These are phyloP conservation scores for Tetramorium alpestre DNA, from an alignment of 1,140 invertebrate genomes.

Conservation along the genomic window DNA sequence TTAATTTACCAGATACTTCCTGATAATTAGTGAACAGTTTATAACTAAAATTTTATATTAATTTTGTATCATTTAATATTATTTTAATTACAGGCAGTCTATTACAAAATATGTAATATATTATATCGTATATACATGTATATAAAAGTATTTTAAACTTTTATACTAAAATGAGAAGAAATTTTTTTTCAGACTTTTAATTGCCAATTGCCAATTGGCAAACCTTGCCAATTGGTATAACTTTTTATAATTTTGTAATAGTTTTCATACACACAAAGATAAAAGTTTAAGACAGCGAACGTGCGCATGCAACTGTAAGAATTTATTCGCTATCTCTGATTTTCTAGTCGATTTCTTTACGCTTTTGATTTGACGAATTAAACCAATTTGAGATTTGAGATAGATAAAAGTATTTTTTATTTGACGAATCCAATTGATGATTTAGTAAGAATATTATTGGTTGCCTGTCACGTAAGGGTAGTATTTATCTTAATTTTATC, in stretches of 20 bases:
- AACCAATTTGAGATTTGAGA: neutral
- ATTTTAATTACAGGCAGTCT: neutral
- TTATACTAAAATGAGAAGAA: neutral
- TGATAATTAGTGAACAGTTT: constrained; percentile 23
- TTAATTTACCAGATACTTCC: constrained; percentile 27
- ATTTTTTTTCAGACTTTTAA: neutral
- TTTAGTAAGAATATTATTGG: neutral
- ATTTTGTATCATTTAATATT: neutral
- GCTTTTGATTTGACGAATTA: neutral
- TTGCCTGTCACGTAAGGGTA: neutral
- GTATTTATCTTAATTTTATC: constrained; percentile 27
- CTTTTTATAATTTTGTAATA: neutral
- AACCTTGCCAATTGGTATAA: neutral
- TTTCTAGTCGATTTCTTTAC: neutral
- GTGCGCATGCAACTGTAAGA: neutral
- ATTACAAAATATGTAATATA: neutral
- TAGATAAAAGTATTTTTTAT: neutral
- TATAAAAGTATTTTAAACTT: neutral
- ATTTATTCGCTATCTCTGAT: neutral
- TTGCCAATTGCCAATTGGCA: too few relatives aligned
- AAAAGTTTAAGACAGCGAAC: neutral
- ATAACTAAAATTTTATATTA: constrained; percentile 15
- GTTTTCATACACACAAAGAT: too few relatives aligned
- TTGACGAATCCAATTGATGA: constrained; percentile 2
- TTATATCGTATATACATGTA: too few relatives aligned